A percentile compares a stretch with the other conserved stretches of the same genome.
These are phyloP conservation scores for Arenaria interpres DNA, from an alignment of 2,113 vertebrate species.

Conservation along the genomic window DNA sequence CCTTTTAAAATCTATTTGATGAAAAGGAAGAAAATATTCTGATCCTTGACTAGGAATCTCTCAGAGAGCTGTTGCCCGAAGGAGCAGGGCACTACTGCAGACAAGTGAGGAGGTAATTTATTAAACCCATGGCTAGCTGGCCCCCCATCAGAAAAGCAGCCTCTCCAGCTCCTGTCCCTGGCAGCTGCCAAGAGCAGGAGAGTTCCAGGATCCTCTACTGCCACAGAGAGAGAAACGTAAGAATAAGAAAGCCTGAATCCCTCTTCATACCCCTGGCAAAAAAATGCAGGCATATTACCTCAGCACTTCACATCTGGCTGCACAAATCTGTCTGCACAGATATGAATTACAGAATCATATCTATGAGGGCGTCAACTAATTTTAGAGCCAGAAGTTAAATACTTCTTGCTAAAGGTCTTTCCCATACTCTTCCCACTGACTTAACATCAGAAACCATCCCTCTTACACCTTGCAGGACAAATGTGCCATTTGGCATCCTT, in stretches of 20 bases:
- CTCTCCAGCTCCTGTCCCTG: background rate
- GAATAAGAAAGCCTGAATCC: background rate
- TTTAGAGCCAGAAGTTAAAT: background rate
- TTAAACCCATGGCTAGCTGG: background rate
- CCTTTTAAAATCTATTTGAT: background rate
- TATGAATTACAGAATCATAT: background rate
- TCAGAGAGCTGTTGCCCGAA: background rate
- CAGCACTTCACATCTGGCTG: background rate
- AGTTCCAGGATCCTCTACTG: background rate
- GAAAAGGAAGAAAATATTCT: background rate
- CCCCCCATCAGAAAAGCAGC: background rate
- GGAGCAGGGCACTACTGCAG: background rate
- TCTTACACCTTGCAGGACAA: background rate
- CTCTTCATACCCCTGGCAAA: background rate
- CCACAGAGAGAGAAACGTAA: background rate
- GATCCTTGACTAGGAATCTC: background rate
- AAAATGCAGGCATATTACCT: background rate
- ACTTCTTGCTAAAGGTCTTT: background rate
- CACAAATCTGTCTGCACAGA: background rate
- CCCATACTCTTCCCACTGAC: background rate
- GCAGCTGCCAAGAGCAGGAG: background rate
- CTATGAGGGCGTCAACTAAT: background rate
- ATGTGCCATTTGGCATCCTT: constrained; percentile 11
- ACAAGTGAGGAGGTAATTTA: background rate
- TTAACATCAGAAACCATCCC: background rate